These are phyloP conservation scores for Trichogramma pretiosum DNA, from an alignment of 1,140 invertebrate genomes.

Conservation along the genomic window DNA sequence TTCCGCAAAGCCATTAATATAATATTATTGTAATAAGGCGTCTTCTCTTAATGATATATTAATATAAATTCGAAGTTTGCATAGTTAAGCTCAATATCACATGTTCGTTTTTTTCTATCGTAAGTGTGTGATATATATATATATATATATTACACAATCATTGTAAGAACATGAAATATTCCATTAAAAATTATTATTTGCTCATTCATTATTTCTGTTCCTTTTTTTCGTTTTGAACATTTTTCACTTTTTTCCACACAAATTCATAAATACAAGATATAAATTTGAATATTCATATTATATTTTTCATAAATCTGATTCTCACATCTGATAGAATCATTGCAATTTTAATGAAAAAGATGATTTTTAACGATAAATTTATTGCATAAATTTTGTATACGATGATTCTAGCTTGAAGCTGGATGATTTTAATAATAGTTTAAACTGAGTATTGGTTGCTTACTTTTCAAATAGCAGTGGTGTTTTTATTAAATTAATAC, in stretches of 20 bases:
- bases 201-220: constrained; percentile 16
- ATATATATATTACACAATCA: constrained; percentile 14
- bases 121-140: constrained; percentile 8
- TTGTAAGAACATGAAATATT: constrained; percentile 28
- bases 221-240: constrained; percentile 6
- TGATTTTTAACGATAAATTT: constrained; percentile 3
- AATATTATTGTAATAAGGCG: too few species aligned
- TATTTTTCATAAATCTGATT: constrained; percentile 15
- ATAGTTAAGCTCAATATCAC: constrained; percentile 32
- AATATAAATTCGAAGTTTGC: constrained; percentile 35
- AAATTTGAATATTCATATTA: neutral
- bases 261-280: neutral
- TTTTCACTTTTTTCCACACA: neutral
- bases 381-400: too few species aligned
- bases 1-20: constrained; percentile 14
- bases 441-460: constrained; percentile 11
- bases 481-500: constrained; percentile 21
- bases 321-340: constrained; percentile 19
- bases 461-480: constrained; percentile 15
- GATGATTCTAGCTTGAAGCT: too few species aligned
- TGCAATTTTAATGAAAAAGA: neutral
- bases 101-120: constrained; percentile 19
- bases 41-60: constrained; percentile 25
- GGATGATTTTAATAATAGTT: constrained; percentile 1
- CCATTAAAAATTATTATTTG: constrained; percentile 27